Evolutionary conservation across 2,888 invertebrate genomes (phyloP), one percentile per base, ranked within the genome.

Genomic region (Phragmatobia fuliginosa): DNA sequence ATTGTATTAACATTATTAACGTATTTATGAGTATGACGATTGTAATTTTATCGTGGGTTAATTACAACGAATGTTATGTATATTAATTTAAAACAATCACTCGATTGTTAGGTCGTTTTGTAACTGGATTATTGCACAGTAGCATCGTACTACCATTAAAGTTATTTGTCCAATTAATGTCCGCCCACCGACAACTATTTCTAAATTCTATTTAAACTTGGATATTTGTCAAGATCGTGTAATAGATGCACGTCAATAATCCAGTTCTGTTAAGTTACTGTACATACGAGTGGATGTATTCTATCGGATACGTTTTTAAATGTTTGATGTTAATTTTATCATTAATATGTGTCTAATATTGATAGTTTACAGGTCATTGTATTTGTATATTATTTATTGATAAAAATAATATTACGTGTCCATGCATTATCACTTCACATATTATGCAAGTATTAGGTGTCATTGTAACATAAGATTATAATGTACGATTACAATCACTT

Each of bases 11-110:
- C 77, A 75, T 76, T 76, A 67, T 78, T 76, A 75, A 56, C 56
- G 74, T 86, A 79, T 77, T 83, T 56, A 58, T 31, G 65, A 56
- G 33, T 62, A 79, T 67, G 70, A 73, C 70, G 70, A 74, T 71
- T 61, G 70, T 81, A 80, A 79, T 81, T 75, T 84, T 77, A 84
- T 76, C 83, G 92, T 92, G 91, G 93, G 92, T 93, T 92, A 77
- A 82, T 80, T 82, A 92, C 93, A 93, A 93, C 93, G 93, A 93
- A 93, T 85, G 83, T 88, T 87, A 67, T 61, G 71, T 74, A 74
- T 66, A 74, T 72, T 72, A 76, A 74, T 62, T 71, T 72, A 72
- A 71, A 38, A 58, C 69, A 62, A 66, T 68, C 67, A 52, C 16
- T 58, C 62, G 63, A 62, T 56, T 70, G 33, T 64, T 70, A 45